phyloP scores from a whole-genome alignment of 2,113 vertebrate genomes.

The Phalacrocorax brasilianus region DNA sequence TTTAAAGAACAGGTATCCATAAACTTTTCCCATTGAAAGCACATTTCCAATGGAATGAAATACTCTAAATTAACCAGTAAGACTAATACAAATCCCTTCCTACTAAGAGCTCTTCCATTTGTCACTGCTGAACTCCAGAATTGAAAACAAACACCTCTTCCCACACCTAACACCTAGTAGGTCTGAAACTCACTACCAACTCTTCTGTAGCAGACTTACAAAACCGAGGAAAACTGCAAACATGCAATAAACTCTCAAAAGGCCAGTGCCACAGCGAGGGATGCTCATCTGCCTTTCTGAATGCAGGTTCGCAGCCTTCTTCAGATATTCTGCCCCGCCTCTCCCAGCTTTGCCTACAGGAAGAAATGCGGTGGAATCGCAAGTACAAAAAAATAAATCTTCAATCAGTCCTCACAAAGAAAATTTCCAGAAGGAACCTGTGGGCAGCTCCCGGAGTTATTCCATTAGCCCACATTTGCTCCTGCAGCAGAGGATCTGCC shows the following conservation, averaged over 20 bases:
- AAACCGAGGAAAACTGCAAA: neutral
- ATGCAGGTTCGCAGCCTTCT: neutral
- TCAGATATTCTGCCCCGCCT: neutral
- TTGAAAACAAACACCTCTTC: neutral
- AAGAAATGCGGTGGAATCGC: neutral
- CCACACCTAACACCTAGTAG: neutral
- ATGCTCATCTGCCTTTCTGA: neutral
- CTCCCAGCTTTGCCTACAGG: neutral
- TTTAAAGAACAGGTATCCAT: neutral
- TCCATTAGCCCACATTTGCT: conserved; percentile 23
- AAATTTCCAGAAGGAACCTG: neutral
- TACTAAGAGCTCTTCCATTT: neutral
- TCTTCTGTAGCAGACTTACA: neutral
- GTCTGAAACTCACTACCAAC: neutral
- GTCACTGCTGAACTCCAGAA: neutral
- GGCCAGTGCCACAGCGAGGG: neutral
- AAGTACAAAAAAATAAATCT: neutral
- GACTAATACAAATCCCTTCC: neutral
- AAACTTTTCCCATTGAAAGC: neutral
- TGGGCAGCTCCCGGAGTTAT: neutral
- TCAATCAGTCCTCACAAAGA: neutral
- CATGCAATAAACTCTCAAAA: neutral
- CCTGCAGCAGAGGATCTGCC: conserved; percentile 8
- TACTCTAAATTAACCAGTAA: neutral
- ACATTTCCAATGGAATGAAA: neutral